Base-by-base conservation (phyloP, 1,140 invertebrate genomes). In the Polypedilum pembai region DNA sequence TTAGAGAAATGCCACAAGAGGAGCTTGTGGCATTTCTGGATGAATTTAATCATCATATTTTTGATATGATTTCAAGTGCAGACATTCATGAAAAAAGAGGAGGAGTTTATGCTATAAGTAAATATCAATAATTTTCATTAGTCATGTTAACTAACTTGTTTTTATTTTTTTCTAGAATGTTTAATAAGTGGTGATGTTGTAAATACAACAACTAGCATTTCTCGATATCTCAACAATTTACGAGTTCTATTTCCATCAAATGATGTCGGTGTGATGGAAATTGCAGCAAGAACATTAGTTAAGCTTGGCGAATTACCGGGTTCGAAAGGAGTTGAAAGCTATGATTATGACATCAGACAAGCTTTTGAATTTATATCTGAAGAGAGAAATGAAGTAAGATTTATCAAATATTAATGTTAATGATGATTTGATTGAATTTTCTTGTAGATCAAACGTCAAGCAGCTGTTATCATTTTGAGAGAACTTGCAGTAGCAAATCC, bases 61-160 rank as follows among this genome's bases (percentile, higher is more conserved):
- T 94, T 83, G 93, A 96, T 81, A 95, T 98, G 94, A 94, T 98
- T 1, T 95, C 93, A 4, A 93, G 92, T 76, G 89, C 90, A 33
- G 95, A 98, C 83, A 88, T 93, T 17, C 94, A 94, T 84, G 95
- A 98, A 80, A 96, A 95, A 79, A 98, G 98, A 83, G 96, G 95
- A 72, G 96, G 94, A 73, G 95, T 98, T 76, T 83, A 98, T 21
- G 95, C 96, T 20, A 98, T 98, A 80, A 91, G 93, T 94, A 83
- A 84, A 83, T 84, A 66, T 40, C 73, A 69, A 40, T 73, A 45
- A 56, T n/a, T 73, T 24, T 7, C 63, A 24, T 40, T 10, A 21
- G 8, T 73, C 15, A n/a, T n/a, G n/a, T n/a, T n/a, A n/a, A n/a
- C 41, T 66, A 74, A 21, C 40, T 24, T 0, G 18, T 8, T 73